phyloP scores from a whole-genome alignment of 1,140 invertebrate genomes.

The Gerris buenoi region DNA sequence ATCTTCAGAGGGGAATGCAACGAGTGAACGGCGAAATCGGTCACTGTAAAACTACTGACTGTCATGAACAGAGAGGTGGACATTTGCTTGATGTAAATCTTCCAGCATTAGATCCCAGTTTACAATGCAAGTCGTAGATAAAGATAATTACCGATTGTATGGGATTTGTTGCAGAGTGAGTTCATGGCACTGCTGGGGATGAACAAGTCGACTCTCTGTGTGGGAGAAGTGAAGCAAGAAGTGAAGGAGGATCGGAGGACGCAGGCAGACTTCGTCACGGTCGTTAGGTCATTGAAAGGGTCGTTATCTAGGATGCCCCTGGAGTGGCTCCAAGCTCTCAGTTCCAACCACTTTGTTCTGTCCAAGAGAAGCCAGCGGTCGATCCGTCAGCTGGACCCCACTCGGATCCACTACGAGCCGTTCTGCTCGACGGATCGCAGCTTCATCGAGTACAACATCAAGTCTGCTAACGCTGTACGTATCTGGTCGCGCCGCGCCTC shows the following conservation, averaged over 20 bases:
- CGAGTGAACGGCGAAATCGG: no score
- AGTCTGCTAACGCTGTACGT: neutral
- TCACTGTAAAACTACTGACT: no score
- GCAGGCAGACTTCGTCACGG: neutral
- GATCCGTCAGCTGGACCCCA: neutral
- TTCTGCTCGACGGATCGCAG: neutral
- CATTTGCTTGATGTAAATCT: no score
- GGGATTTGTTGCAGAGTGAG: neutral
- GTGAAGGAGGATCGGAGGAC: no score
- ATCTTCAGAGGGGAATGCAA: no score
- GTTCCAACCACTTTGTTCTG: neutral
- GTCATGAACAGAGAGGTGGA: no score
- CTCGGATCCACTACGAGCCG: neutral
- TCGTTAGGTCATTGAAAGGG: neutral
- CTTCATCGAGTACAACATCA: neutral
- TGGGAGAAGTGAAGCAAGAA: no score
- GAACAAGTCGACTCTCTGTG: no score
- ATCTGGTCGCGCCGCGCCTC: no score
- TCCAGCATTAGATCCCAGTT: no score
- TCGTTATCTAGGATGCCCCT: neutral
- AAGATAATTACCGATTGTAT: no score
- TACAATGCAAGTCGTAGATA: no score
- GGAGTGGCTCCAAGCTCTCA: neutral
- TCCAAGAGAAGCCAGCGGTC: neutral
- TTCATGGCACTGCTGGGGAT: neutral